These are phyloP conservation scores for Taurulus bubalis DNA, from an alignment of 2,113 vertebrate genomes.

Conservation along the genomic window DNA sequence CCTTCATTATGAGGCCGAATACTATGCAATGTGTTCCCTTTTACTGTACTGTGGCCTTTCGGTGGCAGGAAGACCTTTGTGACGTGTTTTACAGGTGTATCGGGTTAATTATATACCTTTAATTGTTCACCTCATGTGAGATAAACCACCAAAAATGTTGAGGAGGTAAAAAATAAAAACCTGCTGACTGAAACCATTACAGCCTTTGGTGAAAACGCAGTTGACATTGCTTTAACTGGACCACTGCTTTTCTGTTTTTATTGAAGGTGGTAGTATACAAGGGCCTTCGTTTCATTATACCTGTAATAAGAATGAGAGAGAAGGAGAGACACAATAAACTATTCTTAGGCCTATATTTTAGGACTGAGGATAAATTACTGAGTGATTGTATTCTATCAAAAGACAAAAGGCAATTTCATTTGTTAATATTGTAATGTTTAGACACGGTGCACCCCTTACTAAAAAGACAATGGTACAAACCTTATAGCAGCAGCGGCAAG, in stretches of 20 bases:
- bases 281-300: neutral
- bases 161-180: neutral
- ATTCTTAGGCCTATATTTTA: neutral
- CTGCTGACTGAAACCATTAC: neutral
- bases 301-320: neutral
- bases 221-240: neutral
- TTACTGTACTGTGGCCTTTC: neutral
- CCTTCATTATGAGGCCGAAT: neutral
- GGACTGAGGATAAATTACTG: neutral
- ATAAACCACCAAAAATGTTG: neutral
- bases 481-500: slow-evolving; percentile 8
- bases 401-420: neutral
- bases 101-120: no score
- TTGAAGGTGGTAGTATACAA: neutral
- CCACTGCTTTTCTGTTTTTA: slow-evolving; percentile 5
- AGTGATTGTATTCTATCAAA: neutral
- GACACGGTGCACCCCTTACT: slow-evolving; percentile 33
- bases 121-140: neutral
- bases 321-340: no score
- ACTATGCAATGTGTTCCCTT: neutral
- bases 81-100: neutral
- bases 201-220: neutral
- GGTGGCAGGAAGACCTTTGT: neutral
- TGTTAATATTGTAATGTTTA: neutral
- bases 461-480: slow-evolving; percentile 56